These are phyloP conservation scores for Rhodeus uyekii DNA, from an alignment of 2,797 vertebrate genomes.

Conservation along the genomic window DNA sequence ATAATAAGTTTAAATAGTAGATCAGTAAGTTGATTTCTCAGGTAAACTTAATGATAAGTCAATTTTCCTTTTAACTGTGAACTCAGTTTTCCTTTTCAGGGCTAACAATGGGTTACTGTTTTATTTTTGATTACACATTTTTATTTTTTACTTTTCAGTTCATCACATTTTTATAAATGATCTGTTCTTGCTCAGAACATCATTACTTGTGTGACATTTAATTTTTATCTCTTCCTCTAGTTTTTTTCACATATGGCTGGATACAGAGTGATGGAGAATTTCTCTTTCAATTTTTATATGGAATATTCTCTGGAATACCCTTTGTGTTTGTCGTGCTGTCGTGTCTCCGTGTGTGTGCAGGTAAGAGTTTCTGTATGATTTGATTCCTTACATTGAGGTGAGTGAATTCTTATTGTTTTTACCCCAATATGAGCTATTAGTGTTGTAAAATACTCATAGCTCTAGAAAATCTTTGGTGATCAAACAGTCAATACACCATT, in stretches of 20 bases:
- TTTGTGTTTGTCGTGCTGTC: not conserved
- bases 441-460: not conserved
- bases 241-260: not conserved
- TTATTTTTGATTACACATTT: too few relatives aligned
- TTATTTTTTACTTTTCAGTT: too few relatives aligned
- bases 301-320: accelerated
- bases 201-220: not conserved
- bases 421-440: too few relatives aligned
- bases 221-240: not conserved
- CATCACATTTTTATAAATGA: not conserved
- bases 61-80: too few relatives aligned
- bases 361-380: constrained; percentile 3
- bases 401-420: not conserved
- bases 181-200: not conserved
- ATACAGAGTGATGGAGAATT: too few relatives aligned
- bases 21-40: too few relatives aligned
- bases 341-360: not conserved
- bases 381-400: not conserved
- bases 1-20: too few relatives aligned
- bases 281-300: too few relatives aligned
- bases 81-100: too few relatives aligned
- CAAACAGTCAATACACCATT: not conserved
- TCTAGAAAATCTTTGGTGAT: not conserved
- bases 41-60: too few relatives aligned
- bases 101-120: too few relatives aligned